Base-by-base conservation (phyloP, 2,797 vertebrate species). In the Silurus aristotelis region DNA sequence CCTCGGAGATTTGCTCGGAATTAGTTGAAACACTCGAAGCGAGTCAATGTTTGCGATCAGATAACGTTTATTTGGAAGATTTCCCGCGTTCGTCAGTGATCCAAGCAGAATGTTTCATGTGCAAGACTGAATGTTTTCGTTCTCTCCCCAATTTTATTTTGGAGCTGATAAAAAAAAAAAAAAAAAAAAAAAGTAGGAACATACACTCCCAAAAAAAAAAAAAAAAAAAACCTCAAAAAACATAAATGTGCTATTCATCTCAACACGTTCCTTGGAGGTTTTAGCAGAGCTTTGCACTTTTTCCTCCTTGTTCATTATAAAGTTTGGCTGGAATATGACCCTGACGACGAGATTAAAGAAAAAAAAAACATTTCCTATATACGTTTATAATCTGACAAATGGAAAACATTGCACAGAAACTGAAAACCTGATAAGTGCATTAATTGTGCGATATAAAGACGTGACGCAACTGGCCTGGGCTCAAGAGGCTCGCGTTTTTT, bases 391-490 rank as follows among this genome's bases (percentile, higher is more conserved):
- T 19, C 5, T 15, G n/a, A 63, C 17, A 6, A n/a, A 52, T 63
- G 66, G 20, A 14, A 60, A 61, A 68, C 61, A 9, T 60, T 68
- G 6, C 46, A 38, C 7, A 66, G 61, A 12, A 20, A 68, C 12
- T 25, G 2, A n/a, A 6, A 64, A 71, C 20, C 38, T n/a, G 43
- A 58, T 67, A 85, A 6, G 5, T 52, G 10, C 48, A 63, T 75
- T 85, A 3, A 70, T 77, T 86, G 48, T 31, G 38, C 52, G 76
- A 82, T 68, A 52, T 13, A 52, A 6, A 64, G n/a, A 66, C 61
- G 25, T 46, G 17, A 77, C 76, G 55, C 64, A 15, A 13, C 19
- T 78, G 75, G 75, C 17, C 56, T 4, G 56, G 7, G 58, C 31
- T n/a, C 20, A n/a, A 61, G 19, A 14, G 75, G 4, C 38, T 38